Evolutionary conservation across 2,797 vertebrate genomes (phyloP).

Genomic region (Macropus fuliginosus): DNA sequence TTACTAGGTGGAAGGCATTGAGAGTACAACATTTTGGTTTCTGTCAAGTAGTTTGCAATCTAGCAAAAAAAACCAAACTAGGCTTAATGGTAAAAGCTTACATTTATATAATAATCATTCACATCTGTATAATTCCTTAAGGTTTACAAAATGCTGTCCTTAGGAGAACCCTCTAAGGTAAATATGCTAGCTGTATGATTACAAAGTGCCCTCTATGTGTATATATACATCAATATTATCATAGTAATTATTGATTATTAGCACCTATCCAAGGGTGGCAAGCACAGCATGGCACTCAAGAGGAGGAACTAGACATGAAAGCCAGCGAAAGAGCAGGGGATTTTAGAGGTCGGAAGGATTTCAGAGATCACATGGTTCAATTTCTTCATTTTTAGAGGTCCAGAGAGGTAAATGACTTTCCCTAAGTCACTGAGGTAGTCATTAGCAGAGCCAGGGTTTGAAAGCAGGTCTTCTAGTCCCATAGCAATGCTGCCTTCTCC

Average conservation of each 20-base stretch:
- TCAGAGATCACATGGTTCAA: neutral
- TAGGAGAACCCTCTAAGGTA: neutral
- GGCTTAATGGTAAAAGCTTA: neutral
- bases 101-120: neutral
- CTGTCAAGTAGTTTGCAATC: neutral
- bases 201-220: neutral
- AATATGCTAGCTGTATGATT: neutral
- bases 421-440: neutral
- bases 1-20: neutral
- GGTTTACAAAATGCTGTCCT: neutral
- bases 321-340: neutral
- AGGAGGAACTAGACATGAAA: neutral
- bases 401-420: neutral
- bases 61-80: neutral
- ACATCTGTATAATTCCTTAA: neutral
- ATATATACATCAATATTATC: neutral
- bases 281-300: neutral
- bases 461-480: neutral
- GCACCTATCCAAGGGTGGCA: neutral
- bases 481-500: neutral
- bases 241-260: neutral
- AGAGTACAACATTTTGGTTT: neutral
- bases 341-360: neutral
- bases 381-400: neutral
- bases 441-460: neutral